Evolutionary conservation across 2,888 invertebrate genomes (phyloP), one percentile per base, ranked within the genome.

Genomic region (Craniophora ligustri): DNA sequence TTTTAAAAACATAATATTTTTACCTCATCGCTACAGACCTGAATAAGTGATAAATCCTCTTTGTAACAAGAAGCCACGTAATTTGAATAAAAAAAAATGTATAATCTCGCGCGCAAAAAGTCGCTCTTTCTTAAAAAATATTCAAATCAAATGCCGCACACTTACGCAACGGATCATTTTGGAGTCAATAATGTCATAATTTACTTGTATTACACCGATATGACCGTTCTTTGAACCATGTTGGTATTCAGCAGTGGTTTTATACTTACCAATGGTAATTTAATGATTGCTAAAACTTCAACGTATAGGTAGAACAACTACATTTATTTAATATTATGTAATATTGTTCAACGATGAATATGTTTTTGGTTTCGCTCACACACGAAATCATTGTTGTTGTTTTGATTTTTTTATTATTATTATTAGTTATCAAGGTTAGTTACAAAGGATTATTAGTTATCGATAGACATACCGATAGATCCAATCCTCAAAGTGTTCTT

Each of bases 211-310:
- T 77, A 83, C 81, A 78, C 81, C 63, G 69, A 79, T 72, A 62
- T 84, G 82, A 74, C 83, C 82, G 85, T 84, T 85, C 77, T 67
- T 82, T 84, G 84, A 86, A 84, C 87, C 76, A 48, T 48, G 49
- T 77, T 79, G 57, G 35, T 70, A 80, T 79, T 71, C 78, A 70
- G 51, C 44, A 67, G 48, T 23, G 51, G 58, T 51, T 44, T 11
- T 23, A 67, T 76, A 61, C 64, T 79, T 77, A 71, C 61, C 67
- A 65, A 55, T 69, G 50, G 61, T 62, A 69, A n/a, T n/a, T n/a
- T n/a, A n/a, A 72, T 71, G 26, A 35, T 30, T 18, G 32, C 11
- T 44, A 47, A 59, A 50, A 46, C 55, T 39, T 19, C 35, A 35
- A 31, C 41, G 21, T 32, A 44, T 15, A 31, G 36, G 18, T 35